Evolutionary conservation across 2,113 vertebrate species (phyloP), one percentile per base, ranked within the genome.

Genomic region (Crypturellus undulatus): DNA sequence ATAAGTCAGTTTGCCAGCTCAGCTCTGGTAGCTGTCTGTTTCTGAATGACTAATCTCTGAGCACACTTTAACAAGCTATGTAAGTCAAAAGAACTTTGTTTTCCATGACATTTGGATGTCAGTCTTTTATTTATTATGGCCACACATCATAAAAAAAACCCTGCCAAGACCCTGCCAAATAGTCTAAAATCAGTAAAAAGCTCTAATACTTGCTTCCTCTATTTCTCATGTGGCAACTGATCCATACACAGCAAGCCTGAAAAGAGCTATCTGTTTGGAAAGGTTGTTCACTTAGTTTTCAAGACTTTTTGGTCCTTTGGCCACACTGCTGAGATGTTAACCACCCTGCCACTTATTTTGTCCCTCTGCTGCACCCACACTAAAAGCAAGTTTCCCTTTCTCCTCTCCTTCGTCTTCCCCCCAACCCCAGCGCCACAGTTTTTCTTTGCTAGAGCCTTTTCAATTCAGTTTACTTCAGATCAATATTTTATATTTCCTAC

Each of bases 401-500:
- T 18, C 30, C 25, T 36, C 25, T 15, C 13, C 22, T 20, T 25
- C 38, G 17, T 12, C 21, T 24, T 14, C 22, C 26, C 12, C 16
- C 19, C 4, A 26, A 51, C 6, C 13, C 24, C 1, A 22, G 49
- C 26, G 59, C 7, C 15, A 21, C 1, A 49, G 10, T 0, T 4
- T 26, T 59, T 47, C 80, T 90, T 10, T 78, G 26, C n/a, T 9
- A 7, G 5, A 89, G 6, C 34, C n/a, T 67, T 56, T 82, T 86
- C 49, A 49, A 22, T 63, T 58, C 40, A 49, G 21, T 58, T 84
- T 52, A 69, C 7, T 79, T 40, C 28, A 51, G 54, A 58, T 89
- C 59, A 56, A 22, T 76, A 94, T 85, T 91, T 87, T 30, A 3
- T 40, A 77, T 75, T 94, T 93, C 45, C 89, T 84, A 84, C 94